These are phyloP conservation scores for Pseudomyrmex dendroicus DNA, from an alignment of 1,140 invertebrate species.

Conservation along the genomic window DNA sequence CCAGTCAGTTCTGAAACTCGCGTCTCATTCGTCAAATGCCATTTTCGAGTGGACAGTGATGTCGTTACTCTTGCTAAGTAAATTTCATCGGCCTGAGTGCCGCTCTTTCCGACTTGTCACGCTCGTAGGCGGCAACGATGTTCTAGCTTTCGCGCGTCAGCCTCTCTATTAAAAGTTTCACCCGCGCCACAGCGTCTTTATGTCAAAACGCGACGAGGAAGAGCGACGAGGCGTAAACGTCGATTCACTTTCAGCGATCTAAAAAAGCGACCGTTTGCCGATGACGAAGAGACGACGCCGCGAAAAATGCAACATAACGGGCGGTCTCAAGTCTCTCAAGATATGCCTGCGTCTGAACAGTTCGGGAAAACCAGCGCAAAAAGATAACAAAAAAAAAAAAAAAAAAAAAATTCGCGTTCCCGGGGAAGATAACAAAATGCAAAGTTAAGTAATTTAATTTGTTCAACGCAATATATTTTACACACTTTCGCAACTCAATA, in stretches of 20 bases:
- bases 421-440: too few relatives aligned
- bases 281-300: neutral
- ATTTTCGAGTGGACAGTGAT: conserved; percentile 69
- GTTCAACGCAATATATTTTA: neutral
- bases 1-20: neutral
- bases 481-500: neutral
- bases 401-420: neutral
- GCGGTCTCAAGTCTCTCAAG: too few relatives aligned
- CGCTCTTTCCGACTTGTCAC: conserved; percentile 63
- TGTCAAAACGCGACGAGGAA: conserved; percentile 59
- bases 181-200: conserved; percentile 46
- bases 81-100: conserved; percentile 71
- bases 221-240: conserved; percentile 37
- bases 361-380: neutral
- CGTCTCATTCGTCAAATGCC: conserved; percentile 35
- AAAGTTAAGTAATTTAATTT: too few relatives aligned
- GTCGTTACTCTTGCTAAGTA: conserved; percentile 71
- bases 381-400: neutral
- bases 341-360: too few relatives aligned
- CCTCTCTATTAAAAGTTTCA: conserved; percentile 63
- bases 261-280: neutral
- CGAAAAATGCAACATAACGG: neutral
- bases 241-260: conserved; percentile 42
- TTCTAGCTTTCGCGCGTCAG: conserved; percentile 41
- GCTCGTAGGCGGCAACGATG: conserved; percentile 53